These are phyloP conservation scores for Heliconius melpomene DNA, from an alignment of 1,140 invertebrate genomes.

Conservation along the genomic window DNA sequence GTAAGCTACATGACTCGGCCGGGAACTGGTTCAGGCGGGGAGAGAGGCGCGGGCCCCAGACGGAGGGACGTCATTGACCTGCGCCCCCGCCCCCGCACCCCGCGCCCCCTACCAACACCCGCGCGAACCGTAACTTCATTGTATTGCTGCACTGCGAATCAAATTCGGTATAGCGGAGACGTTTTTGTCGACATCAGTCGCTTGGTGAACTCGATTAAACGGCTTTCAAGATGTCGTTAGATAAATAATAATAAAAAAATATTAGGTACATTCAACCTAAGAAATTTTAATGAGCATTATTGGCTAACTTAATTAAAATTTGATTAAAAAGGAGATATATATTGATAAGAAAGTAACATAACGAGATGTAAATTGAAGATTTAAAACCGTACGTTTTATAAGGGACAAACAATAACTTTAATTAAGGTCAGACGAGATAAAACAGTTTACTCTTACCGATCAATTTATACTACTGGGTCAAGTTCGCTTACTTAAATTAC, in stretches of 20 bases:
- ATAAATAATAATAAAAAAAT: neutral
- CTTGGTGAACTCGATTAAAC: conserved; percentile 49
- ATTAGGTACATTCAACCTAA: neutral
- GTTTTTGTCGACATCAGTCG: conserved; percentile 54
- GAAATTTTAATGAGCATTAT: neutral
- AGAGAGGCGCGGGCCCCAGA: conserved; percentile 63
- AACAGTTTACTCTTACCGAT: neutral
- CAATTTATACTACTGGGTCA: conserved; percentile 48
- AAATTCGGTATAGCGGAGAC: conserved; percentile 69
- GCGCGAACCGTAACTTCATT: conserved; percentile 72
- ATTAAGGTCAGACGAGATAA: neutral
- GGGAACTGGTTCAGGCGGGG: conserved; percentile 67
- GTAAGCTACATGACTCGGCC: conserved; percentile 60
- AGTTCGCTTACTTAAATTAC: conserved; percentile 43
- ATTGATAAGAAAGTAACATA: neutral
- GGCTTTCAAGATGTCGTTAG: conserved; percentile 38
- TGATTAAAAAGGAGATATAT: neutral
- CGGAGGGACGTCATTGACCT: conserved; percentile 77
- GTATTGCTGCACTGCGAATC: conserved; percentile 69
- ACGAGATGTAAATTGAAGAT: neutral
- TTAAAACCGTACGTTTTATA: neutral
- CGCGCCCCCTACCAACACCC: conserved; percentile 54
- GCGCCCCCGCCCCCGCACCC: conserved; percentile 48
- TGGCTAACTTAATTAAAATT: neutral
- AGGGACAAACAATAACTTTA: neutral